Conservation (phyloP, 1,140 invertebrate species). For the Drosophila murphyi region DNA sequence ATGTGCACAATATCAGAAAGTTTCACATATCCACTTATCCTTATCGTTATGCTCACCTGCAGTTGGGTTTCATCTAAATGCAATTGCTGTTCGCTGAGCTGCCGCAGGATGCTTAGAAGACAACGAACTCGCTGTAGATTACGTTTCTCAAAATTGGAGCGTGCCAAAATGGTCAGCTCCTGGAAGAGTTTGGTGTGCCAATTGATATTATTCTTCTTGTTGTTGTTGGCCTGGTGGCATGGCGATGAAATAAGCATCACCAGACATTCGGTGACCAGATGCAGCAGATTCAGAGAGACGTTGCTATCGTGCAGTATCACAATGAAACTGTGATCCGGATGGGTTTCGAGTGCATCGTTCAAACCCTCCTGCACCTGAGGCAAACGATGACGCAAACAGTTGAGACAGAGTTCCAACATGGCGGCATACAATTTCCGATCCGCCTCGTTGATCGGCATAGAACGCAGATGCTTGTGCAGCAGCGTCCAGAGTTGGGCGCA, state of each 20-base stretch:
- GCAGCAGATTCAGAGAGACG: conserved; percentile 21
- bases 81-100: conserved; percentile 33
- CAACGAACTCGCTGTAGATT: conserved; percentile 69
- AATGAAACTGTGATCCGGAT: conserved; percentile 62
- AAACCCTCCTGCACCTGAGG: conserved; percentile 31
- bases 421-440: conserved; percentile 51
- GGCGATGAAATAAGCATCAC: conserved; percentile 17
- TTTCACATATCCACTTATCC: no score
- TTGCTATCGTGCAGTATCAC: conserved; percentile 39
- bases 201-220: neutral
- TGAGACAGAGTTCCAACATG: conserved; percentile 54
- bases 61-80: conserved; percentile 29
- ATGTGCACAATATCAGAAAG: no score
- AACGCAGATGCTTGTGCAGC: conserved; percentile 58
- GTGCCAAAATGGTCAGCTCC: conserved; percentile 45
- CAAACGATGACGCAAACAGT: conserved; percentile 31
- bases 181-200: conserved; percentile 46
- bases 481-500: conserved; percentile 42
- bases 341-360: conserved; percentile 36
- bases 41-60: conserved; percentile 33
- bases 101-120: conserved; percentile 46
- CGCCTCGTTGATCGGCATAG: conserved; percentile 42
- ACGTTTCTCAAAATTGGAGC: conserved; percentile 56
- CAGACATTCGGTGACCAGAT: conserved; percentile 43
- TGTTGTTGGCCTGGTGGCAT: neutral